Percentiles rank a stretch among this genome's conserved stretches.
phyloP scores from a whole-genome alignment of 2,113 vertebrate species.

The Cebidichthys violaceus region DNA sequence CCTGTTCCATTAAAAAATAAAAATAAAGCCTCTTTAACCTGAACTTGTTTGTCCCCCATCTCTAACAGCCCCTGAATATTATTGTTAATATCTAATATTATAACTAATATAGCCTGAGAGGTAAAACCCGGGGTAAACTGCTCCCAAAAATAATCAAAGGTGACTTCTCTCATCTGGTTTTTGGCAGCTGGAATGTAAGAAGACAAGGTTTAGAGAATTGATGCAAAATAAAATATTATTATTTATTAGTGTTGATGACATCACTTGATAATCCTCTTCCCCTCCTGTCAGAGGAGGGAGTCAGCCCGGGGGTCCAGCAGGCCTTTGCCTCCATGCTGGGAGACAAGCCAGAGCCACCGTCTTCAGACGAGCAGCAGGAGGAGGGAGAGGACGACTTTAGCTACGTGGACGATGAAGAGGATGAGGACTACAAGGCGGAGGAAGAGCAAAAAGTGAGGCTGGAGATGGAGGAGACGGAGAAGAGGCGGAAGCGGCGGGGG shows the following conservation, averaged over 20 bases:
- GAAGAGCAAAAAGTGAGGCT: conserved; percentile 1
- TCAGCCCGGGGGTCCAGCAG: conserved; percentile 93
- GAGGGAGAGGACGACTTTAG: conserved; percentile 81
- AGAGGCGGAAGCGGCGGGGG: conserved; percentile 6
- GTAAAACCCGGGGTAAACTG: background rate
- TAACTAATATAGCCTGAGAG: background rate
- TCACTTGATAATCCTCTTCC: background rate
- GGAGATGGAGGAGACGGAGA: conserved; percentile 42
- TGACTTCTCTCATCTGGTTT: background rate
- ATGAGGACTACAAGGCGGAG: conserved; percentile 62
- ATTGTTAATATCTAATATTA: too few species aligned
- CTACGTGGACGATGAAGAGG: conserved; percentile 69
- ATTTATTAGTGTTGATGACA: background rate
- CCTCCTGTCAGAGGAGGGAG: conserved; percentile 85
- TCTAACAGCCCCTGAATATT: too few species aligned
- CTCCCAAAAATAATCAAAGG: background rate
- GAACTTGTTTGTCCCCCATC: too few species aligned
- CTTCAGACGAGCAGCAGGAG: conserved; percentile 85
- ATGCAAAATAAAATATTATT: background rate
- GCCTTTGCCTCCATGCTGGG: conserved; percentile 96
- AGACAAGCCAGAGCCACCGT: conserved; percentile 79
- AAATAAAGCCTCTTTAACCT: too few species aligned
- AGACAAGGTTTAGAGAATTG: background rate
- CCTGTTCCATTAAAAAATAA: background rate
- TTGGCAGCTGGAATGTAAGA: background rate